Evolutionary conservation across 2,797 vertebrate species (phyloP).

Genomic region (Cyclura pinguis): DNA sequence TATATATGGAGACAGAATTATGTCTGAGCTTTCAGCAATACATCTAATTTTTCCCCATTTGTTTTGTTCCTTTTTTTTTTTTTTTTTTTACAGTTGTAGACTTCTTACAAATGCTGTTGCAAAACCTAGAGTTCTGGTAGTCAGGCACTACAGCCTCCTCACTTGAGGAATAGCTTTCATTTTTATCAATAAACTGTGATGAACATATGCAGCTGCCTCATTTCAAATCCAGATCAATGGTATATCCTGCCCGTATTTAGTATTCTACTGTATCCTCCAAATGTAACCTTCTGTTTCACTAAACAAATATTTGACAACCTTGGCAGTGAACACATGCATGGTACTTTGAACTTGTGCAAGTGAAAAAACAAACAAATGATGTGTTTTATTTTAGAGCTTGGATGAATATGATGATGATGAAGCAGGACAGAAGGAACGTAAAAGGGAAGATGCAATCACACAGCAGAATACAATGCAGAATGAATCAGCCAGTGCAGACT

Average conservation of each 20-base stretch:
- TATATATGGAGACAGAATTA: neutral
- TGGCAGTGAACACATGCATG: neutral
- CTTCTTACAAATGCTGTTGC: neutral
- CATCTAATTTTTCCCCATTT: neutral
- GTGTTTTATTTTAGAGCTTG: conserved; percentile 84
- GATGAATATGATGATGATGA: conserved; percentile 97
- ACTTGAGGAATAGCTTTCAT: neutral
- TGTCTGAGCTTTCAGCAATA: neutral
- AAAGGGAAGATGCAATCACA: conserved; percentile 89
- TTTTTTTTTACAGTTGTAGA: neutral
- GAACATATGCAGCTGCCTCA: neutral
- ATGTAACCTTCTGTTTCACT: neutral
- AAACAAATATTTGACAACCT: neutral
- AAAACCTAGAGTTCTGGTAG: neutral
- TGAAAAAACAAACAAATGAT: neutral
- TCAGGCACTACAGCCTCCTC: neutral
- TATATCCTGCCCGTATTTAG: neutral
- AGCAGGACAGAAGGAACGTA: conserved; percentile 87
- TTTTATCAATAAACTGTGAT: neutral
- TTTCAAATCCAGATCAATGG: neutral
- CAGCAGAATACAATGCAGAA: conserved; percentile 96
- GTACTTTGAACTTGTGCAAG: neutral
- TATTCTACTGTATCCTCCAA: neutral
- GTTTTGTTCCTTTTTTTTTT: neutral
- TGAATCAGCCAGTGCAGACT: conserved; percentile 86